These are phyloP conservation scores for Caenorhabditis remanei DNA, from an alignment of 1,140 invertebrate species.

Conservation along the genomic window DNA sequence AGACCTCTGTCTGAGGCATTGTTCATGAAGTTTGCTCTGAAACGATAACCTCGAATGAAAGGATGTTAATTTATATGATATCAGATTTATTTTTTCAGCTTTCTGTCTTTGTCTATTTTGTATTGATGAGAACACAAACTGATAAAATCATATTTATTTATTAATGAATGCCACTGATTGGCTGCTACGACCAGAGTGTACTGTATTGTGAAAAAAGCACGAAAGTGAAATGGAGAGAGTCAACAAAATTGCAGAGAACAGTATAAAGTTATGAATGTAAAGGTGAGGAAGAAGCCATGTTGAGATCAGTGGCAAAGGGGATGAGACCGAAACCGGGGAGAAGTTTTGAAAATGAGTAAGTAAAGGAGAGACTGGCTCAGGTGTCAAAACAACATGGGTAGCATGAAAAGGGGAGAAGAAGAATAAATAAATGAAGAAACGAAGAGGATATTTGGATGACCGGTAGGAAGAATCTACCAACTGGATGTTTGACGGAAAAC, in stretches of 20 bases:
- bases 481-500: constrained; percentile 28
- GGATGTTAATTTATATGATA: neutral
- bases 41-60: neutral
- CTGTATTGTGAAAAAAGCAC: neutral
- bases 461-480: constrained; percentile 54
- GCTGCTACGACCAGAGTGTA: constrained; percentile 24
- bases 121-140: too few relatives aligned
- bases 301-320: constrained; percentile 32
- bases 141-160: neutral
- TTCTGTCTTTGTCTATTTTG: too few relatives aligned
- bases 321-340: constrained; percentile 8
- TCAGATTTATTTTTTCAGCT: neutral
- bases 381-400: constrained; percentile 51
- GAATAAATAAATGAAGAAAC: constrained; percentile 43
- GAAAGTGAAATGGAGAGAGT: neutral
- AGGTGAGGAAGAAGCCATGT: constrained; percentile 25
- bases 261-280: constrained; percentile 23
- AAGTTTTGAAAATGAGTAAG: constrained; percentile 51
- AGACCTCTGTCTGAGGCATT: neutral
- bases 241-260: neutral
- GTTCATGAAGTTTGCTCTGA: neutral
- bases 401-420: neutral
- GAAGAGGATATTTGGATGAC: constrained; percentile 21
- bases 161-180: constrained; percentile 42
- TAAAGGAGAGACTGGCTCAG: constrained; percentile 6